These are phyloP conservation scores for Syngnathus rostellatus DNA, from an alignment of 2,797 vertebrate species.

Conservation along the genomic window DNA sequence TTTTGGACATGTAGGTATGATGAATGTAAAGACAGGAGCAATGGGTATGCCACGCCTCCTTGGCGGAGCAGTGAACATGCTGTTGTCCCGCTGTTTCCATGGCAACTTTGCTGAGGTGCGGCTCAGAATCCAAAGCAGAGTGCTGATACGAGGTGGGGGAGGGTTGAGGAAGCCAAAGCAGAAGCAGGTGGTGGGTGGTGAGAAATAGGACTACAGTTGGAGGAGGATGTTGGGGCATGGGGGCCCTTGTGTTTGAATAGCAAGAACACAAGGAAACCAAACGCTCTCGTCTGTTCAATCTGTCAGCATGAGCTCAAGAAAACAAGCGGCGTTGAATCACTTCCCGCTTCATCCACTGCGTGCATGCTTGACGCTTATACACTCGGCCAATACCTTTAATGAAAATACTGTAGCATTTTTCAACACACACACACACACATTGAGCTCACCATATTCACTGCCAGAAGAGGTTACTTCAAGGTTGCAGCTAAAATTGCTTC, in stretches of 20 bases:
- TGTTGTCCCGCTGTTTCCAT: slow-evolving; percentile 83
- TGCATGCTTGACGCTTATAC: slow-evolving; percentile 4
- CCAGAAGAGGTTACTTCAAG: slow-evolving; percentile 43
- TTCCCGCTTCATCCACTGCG: slow-evolving; percentile 7
- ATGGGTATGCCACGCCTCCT: slow-evolving; percentile 54
- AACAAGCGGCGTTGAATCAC: slow-evolving; percentile 14
- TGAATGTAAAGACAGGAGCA: slow-evolving; percentile 19
- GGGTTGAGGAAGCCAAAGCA: slow-evolving; percentile 30
- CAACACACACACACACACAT: neutral
- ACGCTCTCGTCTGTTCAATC: slow-evolving; percentile 19
- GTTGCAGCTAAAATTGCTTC: slow-evolving; percentile 41
- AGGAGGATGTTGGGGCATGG: slow-evolving; percentile 28
- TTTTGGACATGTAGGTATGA: slow-evolving; percentile 12
- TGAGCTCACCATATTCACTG: neutral
- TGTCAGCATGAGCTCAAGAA: slow-evolving; percentile 23
- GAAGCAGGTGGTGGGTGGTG: slow-evolving; percentile 45
- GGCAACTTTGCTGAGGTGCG: slow-evolving; percentile 72
- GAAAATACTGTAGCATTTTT: neutral
- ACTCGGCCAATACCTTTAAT: neutral
- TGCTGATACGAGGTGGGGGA: slow-evolving; percentile 43
- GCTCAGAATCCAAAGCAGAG: slow-evolving; percentile 41
- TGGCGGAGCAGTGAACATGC: slow-evolving; percentile 64
- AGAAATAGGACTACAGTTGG: slow-evolving; percentile 28
- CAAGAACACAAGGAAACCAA: slow-evolving; percentile 22
- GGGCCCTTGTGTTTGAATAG: slow-evolving; percentile 21